Evolutionary conservation across 2,113 vertebrate genomes (phyloP), one percentile per base, ranked within the genome.

Genomic region (Dipodomys merriami): DNA sequence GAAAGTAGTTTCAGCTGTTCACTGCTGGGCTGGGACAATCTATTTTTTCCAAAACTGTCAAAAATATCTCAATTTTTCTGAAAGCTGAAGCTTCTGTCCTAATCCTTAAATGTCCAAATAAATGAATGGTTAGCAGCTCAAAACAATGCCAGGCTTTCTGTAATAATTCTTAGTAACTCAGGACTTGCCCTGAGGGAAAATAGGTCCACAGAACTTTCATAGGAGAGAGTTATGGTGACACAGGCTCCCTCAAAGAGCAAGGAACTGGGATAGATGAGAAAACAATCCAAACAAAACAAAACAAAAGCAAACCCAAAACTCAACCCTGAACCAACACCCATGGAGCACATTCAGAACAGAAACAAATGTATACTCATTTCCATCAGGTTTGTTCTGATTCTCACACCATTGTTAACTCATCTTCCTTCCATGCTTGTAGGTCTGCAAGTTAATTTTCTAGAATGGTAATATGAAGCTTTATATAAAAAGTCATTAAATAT

Each of bases 391-490:
- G n/a, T 77, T 69, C 7, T 44, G 78, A 85, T 39, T 88, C 8
- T 9, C 4, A 12, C 13, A 69, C 80, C 15, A 49, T 27, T 53
- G 6, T 72, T 82, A 80, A 30, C 23, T 2, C 30, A 73, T 22
- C 30, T 76, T 92, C 60, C 4, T 91, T 94, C 53, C 16, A 73
- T 74, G 1, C 1, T 77, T 77, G 29, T 7, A 20, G 18, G 23
- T 10, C 30, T 77, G 53, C 13, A 91, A 90, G 82, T 3, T 78
- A 49, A 6, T 86, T 94, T 90, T 65, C 72, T 87, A n/a, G 29
- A 93, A 91, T 67, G 3, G 22, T n/a, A 83, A 39, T 73, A 94
- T 89, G 9, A 72, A 46, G 9, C 23, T 95, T 96, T 83, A 95
- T 1, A 78, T 53, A 60, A 22, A 3, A 8, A 90, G 94, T 57